These are phyloP conservation scores for Lepidurus arcticus DNA, from an alignment of 1,140 invertebrate species.

Conservation along the genomic window DNA sequence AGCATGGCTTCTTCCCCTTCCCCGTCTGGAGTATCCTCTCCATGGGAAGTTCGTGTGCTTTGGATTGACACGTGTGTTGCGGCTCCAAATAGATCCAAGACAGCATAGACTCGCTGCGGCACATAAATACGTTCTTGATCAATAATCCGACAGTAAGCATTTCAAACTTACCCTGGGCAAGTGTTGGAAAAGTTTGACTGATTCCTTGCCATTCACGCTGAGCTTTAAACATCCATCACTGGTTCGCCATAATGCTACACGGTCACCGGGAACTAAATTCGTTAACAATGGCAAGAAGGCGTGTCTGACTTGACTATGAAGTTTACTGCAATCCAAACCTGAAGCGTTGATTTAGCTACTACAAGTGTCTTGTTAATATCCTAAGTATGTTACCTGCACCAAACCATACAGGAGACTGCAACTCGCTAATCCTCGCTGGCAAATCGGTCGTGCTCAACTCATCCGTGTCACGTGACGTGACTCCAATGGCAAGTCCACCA, in stretches of 20 bases:
- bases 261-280: neutral
- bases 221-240: neutral
- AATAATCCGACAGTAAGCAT: neutral
- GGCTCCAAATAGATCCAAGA: neutral
- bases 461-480: neutral
- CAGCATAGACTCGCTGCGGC: neutral
- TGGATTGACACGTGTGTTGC: neutral
- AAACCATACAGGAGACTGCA: conserved; percentile 5
- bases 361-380: neutral
- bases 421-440: neutral
- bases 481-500: neutral
- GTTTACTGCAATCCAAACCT: neutral
- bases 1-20: neutral
- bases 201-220: neutral
- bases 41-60: neutral
- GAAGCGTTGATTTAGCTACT: neutral
- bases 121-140: neutral
- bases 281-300: neutral
- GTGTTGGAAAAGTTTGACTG: neutral
- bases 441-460: neutral
- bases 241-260: neutral
- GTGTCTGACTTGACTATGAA: conserved; percentile 1
- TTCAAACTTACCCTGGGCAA: neutral
- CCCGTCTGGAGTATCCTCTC: neutral
- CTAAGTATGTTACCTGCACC: neutral